Evolutionary conservation across 2,888 invertebrate species (phyloP).

Genomic region (Drosophila vallismaia): DNA sequence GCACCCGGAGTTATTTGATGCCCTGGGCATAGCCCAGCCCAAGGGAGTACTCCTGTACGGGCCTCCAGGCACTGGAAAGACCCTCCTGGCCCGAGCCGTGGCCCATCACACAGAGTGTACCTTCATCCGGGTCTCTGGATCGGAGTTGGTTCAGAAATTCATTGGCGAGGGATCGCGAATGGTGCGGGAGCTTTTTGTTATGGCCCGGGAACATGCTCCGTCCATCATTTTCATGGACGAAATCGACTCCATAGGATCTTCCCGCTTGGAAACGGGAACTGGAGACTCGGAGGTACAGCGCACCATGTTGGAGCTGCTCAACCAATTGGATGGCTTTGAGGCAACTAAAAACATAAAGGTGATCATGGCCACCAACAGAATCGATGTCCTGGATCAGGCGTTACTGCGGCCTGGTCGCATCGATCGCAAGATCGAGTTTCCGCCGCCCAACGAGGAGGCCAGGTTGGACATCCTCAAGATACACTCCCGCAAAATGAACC

Average conservation of each 20-base stretch:
- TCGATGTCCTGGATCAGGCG: slow-evolving; percentile 99
- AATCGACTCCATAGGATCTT: slow-evolving; percentile 99
- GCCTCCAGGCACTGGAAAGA: slow-evolving; percentile 96
- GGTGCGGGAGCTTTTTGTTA: slow-evolving; percentile 99
- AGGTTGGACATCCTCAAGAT: slow-evolving; percentile 98
- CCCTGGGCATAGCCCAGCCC: slow-evolving; percentile 98
- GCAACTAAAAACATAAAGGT: slow-evolving; percentile 99
- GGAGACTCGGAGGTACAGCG: slow-evolving; percentile 99
- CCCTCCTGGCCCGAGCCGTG: slow-evolving; percentile 97
- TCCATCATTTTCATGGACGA: slow-evolving; percentile 99
- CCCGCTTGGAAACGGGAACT: slow-evolving; percentile 98
- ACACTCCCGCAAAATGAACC: slow-evolving; percentile 99
- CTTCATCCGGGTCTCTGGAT: slow-evolving; percentile 99
- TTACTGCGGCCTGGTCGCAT: slow-evolving; percentile 98
- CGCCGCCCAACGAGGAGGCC: slow-evolving; percentile 99
- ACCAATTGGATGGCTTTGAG: slow-evolving; percentile 99
- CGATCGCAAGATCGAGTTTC: slow-evolving; percentile 99
- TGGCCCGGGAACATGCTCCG: slow-evolving; percentile 99
- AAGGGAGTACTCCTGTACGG: slow-evolving; percentile 99
- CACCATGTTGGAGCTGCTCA: slow-evolving; percentile 99
- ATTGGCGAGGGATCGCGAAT: slow-evolving; percentile 99
- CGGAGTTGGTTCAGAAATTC: slow-evolving; percentile 99
- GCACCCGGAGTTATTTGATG: slow-evolving; percentile 99
- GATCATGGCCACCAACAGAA: slow-evolving; percentile 99
- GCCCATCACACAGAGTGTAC: slow-evolving; percentile 99